A percentile compares a stretch with the other conserved stretches of the same genome.
phyloP scores from a whole-genome alignment of 2,113 vertebrate genomes.

The Amblyornis subalaris region DNA sequence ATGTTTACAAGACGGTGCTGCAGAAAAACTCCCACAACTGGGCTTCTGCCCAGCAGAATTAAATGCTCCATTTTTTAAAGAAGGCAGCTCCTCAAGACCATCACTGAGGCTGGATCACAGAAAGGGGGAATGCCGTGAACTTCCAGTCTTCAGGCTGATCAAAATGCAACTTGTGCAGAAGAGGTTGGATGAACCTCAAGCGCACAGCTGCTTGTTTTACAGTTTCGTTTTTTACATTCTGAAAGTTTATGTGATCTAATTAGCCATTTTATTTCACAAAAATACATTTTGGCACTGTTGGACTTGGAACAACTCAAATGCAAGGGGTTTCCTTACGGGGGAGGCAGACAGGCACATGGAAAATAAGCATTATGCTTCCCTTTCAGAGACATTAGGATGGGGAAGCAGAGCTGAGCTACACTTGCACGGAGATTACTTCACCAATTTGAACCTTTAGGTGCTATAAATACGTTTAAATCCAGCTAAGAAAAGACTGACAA shows the following conservation, averaged over 20 bases:
- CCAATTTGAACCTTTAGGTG: not conserved
- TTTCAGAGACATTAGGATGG: not conserved
- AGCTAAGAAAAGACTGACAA: not conserved
- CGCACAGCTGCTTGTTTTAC: slow-evolving; percentile 60
- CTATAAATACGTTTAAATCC: not conserved
- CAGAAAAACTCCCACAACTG: not conserved
- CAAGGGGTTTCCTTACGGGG: not conserved
- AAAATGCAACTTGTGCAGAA: not conserved
- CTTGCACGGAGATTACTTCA: not conserved
- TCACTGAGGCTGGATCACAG: not conserved
- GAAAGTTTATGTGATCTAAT: slow-evolving; percentile 59
- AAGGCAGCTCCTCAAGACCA: not conserved
- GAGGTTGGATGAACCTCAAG: slow-evolving; percentile 17
- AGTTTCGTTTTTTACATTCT: slow-evolving; percentile 51
- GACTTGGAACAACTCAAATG: not conserved
- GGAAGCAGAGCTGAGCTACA: not conserved
- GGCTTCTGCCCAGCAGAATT: not conserved
- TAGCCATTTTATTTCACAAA: slow-evolving; percentile 58
- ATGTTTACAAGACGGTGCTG: not conserved
- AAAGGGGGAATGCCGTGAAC: not conserved
- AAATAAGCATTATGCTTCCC: not conserved
- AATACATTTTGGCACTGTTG: slow-evolving; percentile 24
- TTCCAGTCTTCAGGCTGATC: not conserved
- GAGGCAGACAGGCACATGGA: not conserved
- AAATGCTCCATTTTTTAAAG: not conserved